phyloP scores from a whole-genome alignment of 2,113 vertebrate genomes.

The Rana temporaria region DNA sequence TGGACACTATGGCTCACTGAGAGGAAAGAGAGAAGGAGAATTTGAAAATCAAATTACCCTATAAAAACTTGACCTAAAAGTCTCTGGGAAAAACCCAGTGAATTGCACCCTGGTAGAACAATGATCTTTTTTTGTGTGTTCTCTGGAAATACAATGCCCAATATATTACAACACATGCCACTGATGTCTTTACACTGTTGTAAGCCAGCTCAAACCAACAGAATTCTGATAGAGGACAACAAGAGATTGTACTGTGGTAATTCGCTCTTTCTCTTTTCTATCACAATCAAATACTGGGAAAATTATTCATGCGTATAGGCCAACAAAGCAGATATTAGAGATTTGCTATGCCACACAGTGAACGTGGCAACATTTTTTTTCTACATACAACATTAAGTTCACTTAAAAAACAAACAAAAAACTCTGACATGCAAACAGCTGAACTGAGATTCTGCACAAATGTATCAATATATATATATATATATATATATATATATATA shows the following conservation, averaged over 20 bases:
- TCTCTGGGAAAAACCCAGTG: constrained; percentile 98
- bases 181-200: constrained; percentile 80
- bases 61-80: constrained; percentile 97
- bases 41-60: constrained; percentile 96
- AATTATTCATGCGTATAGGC: constrained; percentile 76
- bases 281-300: constrained; percentile 78
- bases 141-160: constrained; percentile 87
- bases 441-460: no score
- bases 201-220: constrained; percentile 81
- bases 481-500: neutral
- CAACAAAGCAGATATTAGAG: constrained; percentile 71
- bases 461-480: constrained; percentile 3
- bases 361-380: constrained; percentile 65
- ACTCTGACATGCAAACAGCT: neutral
- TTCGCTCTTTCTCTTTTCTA: constrained; percentile 67
- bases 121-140: constrained; percentile 84
- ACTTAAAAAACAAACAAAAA: neutral
- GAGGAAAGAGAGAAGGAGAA: constrained; percentile 83
- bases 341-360: constrained; percentile 69
- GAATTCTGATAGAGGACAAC: constrained; percentile 78
- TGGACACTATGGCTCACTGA: constrained; percentile 86
- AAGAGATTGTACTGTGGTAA: constrained; percentile 69
- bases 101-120: constrained; percentile 90
- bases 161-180: constrained; percentile 92
- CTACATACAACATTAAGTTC: constrained; percentile 50